Base-by-base conservation (phyloP, 2,888 invertebrate genomes). In the Pyrrhia umbra region DNA sequence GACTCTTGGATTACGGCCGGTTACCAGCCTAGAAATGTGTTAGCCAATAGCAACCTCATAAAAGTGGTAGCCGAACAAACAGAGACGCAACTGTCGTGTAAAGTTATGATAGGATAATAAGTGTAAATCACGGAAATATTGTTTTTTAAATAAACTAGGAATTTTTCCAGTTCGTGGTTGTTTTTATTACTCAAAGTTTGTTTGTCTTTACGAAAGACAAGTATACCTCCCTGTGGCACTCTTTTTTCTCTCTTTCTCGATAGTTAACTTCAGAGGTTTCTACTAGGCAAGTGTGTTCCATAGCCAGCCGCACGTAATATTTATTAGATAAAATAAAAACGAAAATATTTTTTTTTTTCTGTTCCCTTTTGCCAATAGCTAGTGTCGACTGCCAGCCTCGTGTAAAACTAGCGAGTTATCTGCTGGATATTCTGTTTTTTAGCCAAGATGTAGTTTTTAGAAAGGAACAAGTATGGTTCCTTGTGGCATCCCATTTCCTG, bases 11-110 rank as follows among this genome's bases (percentile, higher is more conserved):
- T 93, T 0, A 85, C 84, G 1, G 80, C 92, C 0, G 95, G 95
- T 0, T 91, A 84, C 68, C 87, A 90, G 61, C 92, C 94, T 2
- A 92, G 86, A 74, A 93, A 88, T 73, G 77, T 90, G 2, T 72
- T 93, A 71, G 79, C 87, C 0, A 90, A 81, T 68, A 90, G 81
- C 62, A 91, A 88, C 68, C 71, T 90, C 67, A 88, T 95, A 25
- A 93, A 91, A 88, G 87, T 95, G 16, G 81, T 88, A 0, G 87
- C 94, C 0, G 95, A 94, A 75, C 90, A 93, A 72, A 91, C 91
- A 0, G 94, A 94, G 13, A 86, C 88, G 30, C 92, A 93, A 68
- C 60, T 95, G 57, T 85, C 90, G 16, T 94, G 95, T 87, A 93
- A 90, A 86, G 86, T 94, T 62, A 82, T 85, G 49, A 85, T 93